These are phyloP conservation scores for Halichoeres trimaculatus DNA, from an alignment of 2,113 vertebrate species.

Conservation along the genomic window DNA sequence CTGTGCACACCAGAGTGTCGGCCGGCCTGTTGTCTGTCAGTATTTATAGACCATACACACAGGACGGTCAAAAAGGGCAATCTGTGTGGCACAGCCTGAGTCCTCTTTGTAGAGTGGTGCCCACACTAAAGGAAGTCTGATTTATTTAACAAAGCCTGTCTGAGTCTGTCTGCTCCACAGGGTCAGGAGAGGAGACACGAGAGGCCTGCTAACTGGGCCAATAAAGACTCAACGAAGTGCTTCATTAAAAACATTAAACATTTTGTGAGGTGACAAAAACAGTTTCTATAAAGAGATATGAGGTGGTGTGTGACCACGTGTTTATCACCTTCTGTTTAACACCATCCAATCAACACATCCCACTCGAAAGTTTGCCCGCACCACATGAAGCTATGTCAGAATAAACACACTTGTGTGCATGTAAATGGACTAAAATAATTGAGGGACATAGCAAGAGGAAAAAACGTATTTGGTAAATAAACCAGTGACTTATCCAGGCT, in stretches of 20 bases:
- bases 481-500: no score
- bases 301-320: conserved; percentile 15
- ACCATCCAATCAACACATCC: conserved; percentile 67
- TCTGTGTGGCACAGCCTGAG: conserved; percentile 4
- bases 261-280: not conserved
- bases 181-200: conserved; percentile 15
- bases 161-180: conserved; percentile 11
- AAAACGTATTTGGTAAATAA: no score
- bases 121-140: conserved; percentile 14
- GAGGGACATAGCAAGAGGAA: not conserved
- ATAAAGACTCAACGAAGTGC: conserved; percentile 21
- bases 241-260: conserved; percentile 22
- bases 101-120: not conserved
- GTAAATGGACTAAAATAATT: conserved; percentile 6
- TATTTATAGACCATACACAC: conserved; percentile 38
- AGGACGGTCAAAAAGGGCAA: conserved; percentile 33
- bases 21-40: conserved; percentile 28
- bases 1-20: conserved; percentile 52
- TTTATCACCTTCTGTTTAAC: conserved; percentile 52
- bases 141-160: conserved; percentile 37
- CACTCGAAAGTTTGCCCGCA: conserved; percentile 36
- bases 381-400: conserved; percentile 22
- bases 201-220: conserved; percentile 23
- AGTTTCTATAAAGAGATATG: conserved; percentile 18
- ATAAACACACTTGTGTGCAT: not conserved